Percentiles rank a stretch among this genome's conserved stretches.
phyloP scores from a whole-genome alignment of 2,113 vertebrate genomes.

The Leuciscus idus region DNA sequence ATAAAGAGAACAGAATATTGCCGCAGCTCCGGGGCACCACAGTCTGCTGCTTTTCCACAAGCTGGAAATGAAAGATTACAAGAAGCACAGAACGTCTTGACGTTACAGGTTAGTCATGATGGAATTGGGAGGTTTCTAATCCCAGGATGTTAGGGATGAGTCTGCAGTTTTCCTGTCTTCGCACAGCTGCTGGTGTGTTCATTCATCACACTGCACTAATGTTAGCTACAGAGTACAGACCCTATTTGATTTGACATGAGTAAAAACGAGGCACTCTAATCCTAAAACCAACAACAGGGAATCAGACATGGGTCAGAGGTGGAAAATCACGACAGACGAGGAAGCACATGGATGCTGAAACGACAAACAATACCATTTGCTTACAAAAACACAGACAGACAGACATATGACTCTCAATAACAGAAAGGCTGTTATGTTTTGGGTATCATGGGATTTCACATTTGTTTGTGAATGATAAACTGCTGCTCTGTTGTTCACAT shows the following conservation, averaged over 20 bases:
- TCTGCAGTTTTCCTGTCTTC: constrained; percentile 8
- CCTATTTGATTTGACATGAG: neutral
- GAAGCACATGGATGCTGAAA: neutral
- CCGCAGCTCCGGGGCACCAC: neutral
- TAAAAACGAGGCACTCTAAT: neutral
- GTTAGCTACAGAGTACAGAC: neutral
- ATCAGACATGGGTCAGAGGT: neutral
- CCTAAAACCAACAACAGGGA: neutral
- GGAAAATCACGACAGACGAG: neutral
- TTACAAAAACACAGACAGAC: neutral
- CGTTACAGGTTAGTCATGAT: constrained; percentile 24
- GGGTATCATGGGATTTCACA: neutral
- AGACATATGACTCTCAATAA: neutral
- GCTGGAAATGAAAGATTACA: constrained; percentile 32
- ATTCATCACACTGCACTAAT: neutral
- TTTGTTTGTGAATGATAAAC: neutral
- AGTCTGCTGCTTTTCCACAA: constrained; percentile 1
- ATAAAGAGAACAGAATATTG: neutral
- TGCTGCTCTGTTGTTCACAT: neutral
- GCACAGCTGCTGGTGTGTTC: neutral
- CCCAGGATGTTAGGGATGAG: constrained; percentile 1
- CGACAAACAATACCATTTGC: neutral
- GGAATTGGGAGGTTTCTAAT: constrained; percentile 23
- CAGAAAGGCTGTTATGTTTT: constrained; percentile 5
- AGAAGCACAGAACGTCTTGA: neutral